phyloP scores from a whole-genome alignment of 2,113 vertebrate genomes.

The Oostethus manadensis region DNA sequence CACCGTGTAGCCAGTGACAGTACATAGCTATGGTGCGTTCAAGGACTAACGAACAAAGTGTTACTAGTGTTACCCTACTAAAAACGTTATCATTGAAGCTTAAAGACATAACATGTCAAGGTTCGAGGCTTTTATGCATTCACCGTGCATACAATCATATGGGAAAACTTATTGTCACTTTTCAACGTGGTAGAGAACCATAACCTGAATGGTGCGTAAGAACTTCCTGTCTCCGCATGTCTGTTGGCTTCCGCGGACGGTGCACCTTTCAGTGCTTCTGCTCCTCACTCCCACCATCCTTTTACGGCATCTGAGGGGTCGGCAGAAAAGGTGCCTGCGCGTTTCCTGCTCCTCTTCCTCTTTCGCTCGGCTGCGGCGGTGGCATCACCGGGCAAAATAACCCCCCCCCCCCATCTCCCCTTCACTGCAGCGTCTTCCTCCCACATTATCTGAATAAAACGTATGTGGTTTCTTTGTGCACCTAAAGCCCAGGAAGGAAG shows the following conservation, averaged over 20 bases:
- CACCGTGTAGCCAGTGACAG: too few species aligned
- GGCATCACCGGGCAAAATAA: slow-evolving; percentile 19
- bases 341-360: slow-evolving; percentile 15
- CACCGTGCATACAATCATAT: too few species aligned
- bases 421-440: not conserved
- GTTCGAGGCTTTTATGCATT: too few species aligned
- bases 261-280: slow-evolving; percentile 9
- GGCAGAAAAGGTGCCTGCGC: slow-evolving; percentile 16
- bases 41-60: too few species aligned
- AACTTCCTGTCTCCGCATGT: not conserved
- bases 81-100: too few species aligned
- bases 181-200: too few species aligned
- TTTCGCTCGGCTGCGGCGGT: slow-evolving; percentile 14
- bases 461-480: slow-evolving; percentile 32
- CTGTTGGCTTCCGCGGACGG: not conserved
- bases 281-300: slow-evolving; percentile 29
- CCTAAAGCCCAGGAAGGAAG: slow-evolving; percentile 50
- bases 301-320: slow-evolving; percentile 21
- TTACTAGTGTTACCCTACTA: too few species aligned
- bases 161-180: too few species aligned
- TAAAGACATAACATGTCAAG: too few species aligned
- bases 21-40: too few species aligned
- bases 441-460: slow-evolving; percentile 42
- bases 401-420: slow-evolving; percentile 1
- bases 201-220: too few species aligned